Evolutionary conservation across 1,140 invertebrate genomes (phyloP).

Genomic region (Andricus grossulariae): DNA sequence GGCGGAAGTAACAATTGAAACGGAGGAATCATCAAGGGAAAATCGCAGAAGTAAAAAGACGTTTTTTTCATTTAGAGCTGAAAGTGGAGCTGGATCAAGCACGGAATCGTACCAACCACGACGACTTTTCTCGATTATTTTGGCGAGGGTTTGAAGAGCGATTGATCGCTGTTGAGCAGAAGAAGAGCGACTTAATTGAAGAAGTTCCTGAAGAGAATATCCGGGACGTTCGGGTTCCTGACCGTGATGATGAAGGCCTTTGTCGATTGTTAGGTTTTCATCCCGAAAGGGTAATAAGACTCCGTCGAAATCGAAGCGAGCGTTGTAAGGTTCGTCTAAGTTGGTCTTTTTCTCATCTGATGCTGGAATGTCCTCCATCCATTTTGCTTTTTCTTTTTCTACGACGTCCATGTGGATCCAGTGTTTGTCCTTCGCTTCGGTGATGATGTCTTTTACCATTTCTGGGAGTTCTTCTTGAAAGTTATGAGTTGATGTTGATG

Average conservation of each 20-base stretch:
- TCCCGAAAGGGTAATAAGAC: slow-evolving; percentile 82
- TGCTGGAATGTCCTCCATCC: slow-evolving; percentile 83
- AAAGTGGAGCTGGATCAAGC: slow-evolving; percentile 75
- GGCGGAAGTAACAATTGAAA: slow-evolving; percentile 83
- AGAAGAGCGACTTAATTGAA: slow-evolving; percentile 83
- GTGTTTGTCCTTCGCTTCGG: slow-evolving; percentile 79
- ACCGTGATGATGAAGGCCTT: slow-evolving; percentile 92
- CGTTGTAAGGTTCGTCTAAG: slow-evolving; percentile 81
- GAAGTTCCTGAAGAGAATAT: slow-evolving; percentile 91
- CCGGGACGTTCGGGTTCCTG: slow-evolving; percentile 93
- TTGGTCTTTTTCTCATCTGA: slow-evolving; percentile 65
- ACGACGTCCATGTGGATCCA: slow-evolving; percentile 90
- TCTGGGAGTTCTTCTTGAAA: slow-evolving; percentile 60
- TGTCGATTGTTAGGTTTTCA: slow-evolving; percentile 78
- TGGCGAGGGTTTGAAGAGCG: slow-evolving; percentile 86
- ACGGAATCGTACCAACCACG: slow-evolving; percentile 84
- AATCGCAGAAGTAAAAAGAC: slow-evolving; percentile 89
- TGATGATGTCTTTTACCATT: slow-evolving; percentile 79
- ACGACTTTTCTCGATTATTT: slow-evolving; percentile 85
- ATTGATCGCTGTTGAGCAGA: slow-evolving; percentile 86
- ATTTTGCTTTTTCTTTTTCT: slow-evolving; percentile 89
- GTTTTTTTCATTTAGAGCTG: slow-evolving; percentile 77
- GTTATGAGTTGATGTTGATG: slow-evolving; percentile 38
- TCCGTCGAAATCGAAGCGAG: slow-evolving; percentile 80
- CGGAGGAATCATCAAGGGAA: slow-evolving; percentile 89